Base-by-base conservation (phyloP, 2,113 vertebrate genomes). In the Myiopsitta monachus region DNA sequence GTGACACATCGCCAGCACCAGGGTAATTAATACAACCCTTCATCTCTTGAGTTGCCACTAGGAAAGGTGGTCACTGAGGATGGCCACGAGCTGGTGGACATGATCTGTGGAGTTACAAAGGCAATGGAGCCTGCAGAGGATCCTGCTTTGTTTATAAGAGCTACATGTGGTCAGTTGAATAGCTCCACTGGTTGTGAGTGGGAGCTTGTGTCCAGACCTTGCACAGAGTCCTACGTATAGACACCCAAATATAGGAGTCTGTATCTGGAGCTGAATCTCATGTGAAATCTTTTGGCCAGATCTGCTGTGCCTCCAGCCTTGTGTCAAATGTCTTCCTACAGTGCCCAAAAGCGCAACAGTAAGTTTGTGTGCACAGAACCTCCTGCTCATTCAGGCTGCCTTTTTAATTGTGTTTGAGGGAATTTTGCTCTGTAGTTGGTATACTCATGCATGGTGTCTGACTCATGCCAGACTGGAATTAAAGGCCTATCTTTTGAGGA, bases 11-110 rank as follows among this genome's bases (percentile, higher is more conserved):
- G 49, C 38, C 79, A 69, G 11, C 63, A 30, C 16, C 30, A 79
- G 30, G 21, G 38, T 57, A 38, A 26, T 66, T 33, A 19, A 30
- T 54, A 31, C 41, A 78, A 17, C 38, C 13, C 17, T 46, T 21
- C 39, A 18, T 10, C 61, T 83, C 51, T 61, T 59, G 43, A 70
- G 61, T 46, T 1, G 0, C 28, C 31, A 3, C 63, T 18, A 14
- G 63, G 54, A 75, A 57, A 46, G 26, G 28, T 61, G 46, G 36
- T 41, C 72, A 18, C 7, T 44, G 82, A 46, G 49, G 66, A 44
- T 18, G 28, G 31, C 49, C n/a, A 1, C 0, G 2, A 80, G 51
- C 49, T 4, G 1, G 13, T 49, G 78, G 18, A 33, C 14, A 5
- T 30, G 59, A 41, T 46, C 36, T 36, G 0, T 46, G 41, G 22